A percentile compares a stretch with the other conserved stretches of the same genome.
Conservation (phyloP, 2,113 vertebrate genomes). For the Scolopax mira region DNA sequence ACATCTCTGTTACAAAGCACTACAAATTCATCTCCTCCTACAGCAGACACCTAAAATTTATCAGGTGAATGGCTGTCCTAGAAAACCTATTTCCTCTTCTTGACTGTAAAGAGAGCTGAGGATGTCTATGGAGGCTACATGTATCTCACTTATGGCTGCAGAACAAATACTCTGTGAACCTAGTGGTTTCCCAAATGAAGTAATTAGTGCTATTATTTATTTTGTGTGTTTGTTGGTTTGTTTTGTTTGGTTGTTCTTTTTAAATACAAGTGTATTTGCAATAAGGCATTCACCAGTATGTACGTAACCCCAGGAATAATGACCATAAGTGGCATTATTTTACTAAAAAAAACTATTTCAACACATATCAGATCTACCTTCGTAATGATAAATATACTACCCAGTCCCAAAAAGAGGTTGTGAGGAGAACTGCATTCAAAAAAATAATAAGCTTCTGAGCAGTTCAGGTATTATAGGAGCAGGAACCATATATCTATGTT, state of each 20-base stretch:
- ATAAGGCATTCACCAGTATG: background rate
- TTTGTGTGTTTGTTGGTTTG: background rate
- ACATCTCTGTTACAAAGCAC: background rate
- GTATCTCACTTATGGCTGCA: background rate
- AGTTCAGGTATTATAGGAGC: background rate
- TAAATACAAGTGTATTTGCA: background rate
- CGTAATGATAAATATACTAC: background rate
- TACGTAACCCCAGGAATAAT: background rate
- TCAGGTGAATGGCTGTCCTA: background rate
- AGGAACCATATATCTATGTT: background rate
- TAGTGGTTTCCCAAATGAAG: background rate
- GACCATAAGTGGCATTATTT: background rate
- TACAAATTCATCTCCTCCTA: background rate
- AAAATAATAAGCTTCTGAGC: background rate
- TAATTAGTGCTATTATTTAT: background rate
- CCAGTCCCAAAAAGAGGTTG: background rate
- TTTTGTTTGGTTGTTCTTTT: background rate
- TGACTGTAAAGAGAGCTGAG: background rate
- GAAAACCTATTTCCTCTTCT: background rate
- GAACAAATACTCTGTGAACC: background rate
- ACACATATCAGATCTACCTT: background rate
- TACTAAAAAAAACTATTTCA: background rate
- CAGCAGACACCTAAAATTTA: background rate
- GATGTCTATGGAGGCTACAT: too few species aligned
- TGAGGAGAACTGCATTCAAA: background rate